A percentile compares a stretch with the other conserved stretches of the same genome.
phyloP scores from a whole-genome alignment of 1,140 invertebrate genomes.

The Homarus americanus region DNA sequence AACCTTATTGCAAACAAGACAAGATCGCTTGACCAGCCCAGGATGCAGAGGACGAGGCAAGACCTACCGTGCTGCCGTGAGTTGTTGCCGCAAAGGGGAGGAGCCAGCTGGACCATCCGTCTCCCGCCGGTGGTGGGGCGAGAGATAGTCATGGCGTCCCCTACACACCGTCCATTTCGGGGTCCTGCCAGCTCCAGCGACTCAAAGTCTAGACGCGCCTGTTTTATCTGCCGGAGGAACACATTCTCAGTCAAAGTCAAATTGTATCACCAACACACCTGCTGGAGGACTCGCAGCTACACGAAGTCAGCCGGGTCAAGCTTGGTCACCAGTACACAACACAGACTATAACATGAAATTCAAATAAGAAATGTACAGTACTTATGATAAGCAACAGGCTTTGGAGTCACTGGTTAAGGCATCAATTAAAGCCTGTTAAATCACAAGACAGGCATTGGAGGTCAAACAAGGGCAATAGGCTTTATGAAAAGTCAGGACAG shows the following conservation, averaged over 20 bases:
- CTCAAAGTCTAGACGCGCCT: slow-evolving; percentile 49
- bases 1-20: too few relatives aligned
- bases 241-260: neutral
- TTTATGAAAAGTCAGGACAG: too few relatives aligned
- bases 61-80: slow-evolving; percentile 35
- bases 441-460: too few relatives aligned
- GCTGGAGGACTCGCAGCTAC: neutral
- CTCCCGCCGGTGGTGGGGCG: neutral
- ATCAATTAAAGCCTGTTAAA: too few relatives aligned
- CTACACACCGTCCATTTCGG: slow-evolving; percentile 7
- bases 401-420: too few relatives aligned
- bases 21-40: too few relatives aligned
- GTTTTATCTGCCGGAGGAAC: slow-evolving; percentile 38
- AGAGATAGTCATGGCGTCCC: neutral
- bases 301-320: neutral
- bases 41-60: too few relatives aligned
- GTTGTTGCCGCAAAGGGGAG: slow-evolving; percentile 48
- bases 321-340: neutral
- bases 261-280: neutral
- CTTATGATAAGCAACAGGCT: too few relatives aligned
- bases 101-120: neutral
- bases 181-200: slow-evolving; percentile 29
- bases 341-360: neutral
- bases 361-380: too few relatives aligned
- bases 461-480: too few relatives aligned